These are phyloP conservation scores for Teleopsis dalmanni DNA, from an alignment of 1,140 invertebrate genomes.

Conservation along the genomic window DNA sequence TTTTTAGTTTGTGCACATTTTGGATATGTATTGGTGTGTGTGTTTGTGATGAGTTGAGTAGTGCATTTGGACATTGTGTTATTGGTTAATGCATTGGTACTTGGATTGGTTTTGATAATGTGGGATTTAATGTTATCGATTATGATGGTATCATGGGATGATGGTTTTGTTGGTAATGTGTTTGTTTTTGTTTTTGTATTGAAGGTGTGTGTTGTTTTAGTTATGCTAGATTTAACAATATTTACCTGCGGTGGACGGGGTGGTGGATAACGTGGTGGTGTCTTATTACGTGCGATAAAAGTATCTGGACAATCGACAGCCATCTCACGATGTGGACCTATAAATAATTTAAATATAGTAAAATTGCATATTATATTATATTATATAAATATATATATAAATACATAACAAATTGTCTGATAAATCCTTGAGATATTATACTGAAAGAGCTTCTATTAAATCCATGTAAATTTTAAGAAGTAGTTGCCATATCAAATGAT, in stretches of 20 bases:
- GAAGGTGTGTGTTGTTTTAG: neutral
- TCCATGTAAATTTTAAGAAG: too few relatives aligned
- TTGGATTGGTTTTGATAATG: neutral
- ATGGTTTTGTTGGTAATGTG: neutral
- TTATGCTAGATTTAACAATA: neutral
- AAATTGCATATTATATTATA: neutral
- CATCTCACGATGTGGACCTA: constrained; percentile 88
- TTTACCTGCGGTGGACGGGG: constrained; percentile 54
- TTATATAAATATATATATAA: too few relatives aligned
- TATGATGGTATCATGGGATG: neutral
- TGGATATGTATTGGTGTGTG: constrained; percentile 17
- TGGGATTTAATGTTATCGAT: constrained; percentile 1
- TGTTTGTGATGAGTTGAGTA: constrained; percentile 5
- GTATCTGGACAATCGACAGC: constrained; percentile 95
- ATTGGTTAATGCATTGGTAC: constrained; percentile 4
- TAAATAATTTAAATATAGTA: neutral
- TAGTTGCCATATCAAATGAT: too few relatives aligned
- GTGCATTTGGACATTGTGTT: constrained; percentile 9
- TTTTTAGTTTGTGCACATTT: constrained; percentile 1
- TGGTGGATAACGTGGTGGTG: constrained; percentile 81
- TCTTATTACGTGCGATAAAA: constrained; percentile 86
- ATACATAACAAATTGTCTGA: too few relatives aligned
- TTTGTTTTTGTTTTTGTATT: constrained; percentile 2
- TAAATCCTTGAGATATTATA: too few relatives aligned
- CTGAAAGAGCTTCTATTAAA: too few relatives aligned